phyloP scores from a whole-genome alignment of 23 tunicate genomes.

The Ciona savignyi region DNA sequence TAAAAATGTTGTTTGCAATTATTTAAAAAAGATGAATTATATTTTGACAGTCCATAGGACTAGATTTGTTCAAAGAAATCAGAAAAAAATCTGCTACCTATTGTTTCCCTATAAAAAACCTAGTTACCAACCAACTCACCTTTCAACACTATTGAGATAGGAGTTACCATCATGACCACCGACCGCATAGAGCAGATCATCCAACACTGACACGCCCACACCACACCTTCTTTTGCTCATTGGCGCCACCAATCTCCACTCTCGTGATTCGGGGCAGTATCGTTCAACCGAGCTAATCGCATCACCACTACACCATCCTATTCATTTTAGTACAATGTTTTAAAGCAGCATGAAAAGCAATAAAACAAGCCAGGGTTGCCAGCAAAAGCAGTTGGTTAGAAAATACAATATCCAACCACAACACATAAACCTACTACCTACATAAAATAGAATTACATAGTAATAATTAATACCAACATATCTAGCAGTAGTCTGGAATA shows the following conservation, averaged over 20 bases:
- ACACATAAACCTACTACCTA: too few species aligned
- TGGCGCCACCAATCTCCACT: conserved; percentile 91
- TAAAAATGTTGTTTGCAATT: too few species aligned
- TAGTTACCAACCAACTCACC: too few species aligned
- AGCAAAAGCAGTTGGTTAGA: too few species aligned
- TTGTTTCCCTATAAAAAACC: too few species aligned
- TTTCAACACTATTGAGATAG: conserved; percentile 94
- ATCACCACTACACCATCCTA: conserved; percentile 99
- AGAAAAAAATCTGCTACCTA: too few species aligned
- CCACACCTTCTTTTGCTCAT: conserved; percentile 99
- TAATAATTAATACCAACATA: neutral
- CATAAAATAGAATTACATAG: too few species aligned
- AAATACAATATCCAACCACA: too few species aligned
- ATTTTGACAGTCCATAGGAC: neutral
- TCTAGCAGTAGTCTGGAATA: neutral
- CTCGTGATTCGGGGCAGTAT: conserved; percentile 83
- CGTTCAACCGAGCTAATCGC: conserved; percentile 97
- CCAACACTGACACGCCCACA: conserved; percentile 96
- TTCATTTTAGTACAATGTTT: neutral
- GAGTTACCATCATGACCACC: conserved; percentile 98
- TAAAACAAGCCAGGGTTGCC: too few species aligned
- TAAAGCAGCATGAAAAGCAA: too few species aligned
- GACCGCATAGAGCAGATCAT: too few species aligned
- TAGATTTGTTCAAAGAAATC: neutral
- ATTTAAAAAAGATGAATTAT: neutral